phyloP scores from a whole-genome alignment of 2,113 vertebrate genomes.

The Scopus umbretta region DNA sequence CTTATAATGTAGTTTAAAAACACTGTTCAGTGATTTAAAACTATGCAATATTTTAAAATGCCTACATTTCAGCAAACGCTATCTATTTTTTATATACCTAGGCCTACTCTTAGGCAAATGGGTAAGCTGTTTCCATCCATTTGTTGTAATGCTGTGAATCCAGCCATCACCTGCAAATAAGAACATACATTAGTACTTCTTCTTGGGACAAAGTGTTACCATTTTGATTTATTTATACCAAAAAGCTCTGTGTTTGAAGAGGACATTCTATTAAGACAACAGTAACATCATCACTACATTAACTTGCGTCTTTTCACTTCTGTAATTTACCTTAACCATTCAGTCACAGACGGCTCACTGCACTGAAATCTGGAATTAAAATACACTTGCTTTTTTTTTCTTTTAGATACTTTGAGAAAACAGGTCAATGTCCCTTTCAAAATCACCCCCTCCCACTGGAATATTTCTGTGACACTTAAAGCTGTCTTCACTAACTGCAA shows the following conservation, averaged over 20 bases:
- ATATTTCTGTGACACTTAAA: not conserved
- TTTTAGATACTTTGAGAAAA: not conserved
- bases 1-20: not conserved
- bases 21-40: not conserved
- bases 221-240: not conserved
- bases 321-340: not conserved
- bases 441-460: not conserved
- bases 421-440: not conserved
- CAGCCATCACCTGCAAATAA: conserved; percentile 77
- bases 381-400: not conserved
- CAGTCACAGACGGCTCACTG: not conserved
- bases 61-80: not conserved
- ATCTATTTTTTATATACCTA: conserved; percentile 62
- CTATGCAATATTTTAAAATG: not conserved
- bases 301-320: not conserved
- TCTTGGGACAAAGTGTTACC: not conserved
- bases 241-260: not conserved
- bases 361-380: not conserved
- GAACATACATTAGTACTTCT: not conserved
- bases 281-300: not conserved
- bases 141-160: not conserved
- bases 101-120: too few relatives aligned
- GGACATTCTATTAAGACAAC: not conserved
- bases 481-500: not conserved
- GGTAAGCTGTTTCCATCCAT: too few relatives aligned